These are phyloP conservation scores for Nymphalis io DNA, from an alignment of 1,140 invertebrate genomes.

Conservation along the genomic window DNA sequence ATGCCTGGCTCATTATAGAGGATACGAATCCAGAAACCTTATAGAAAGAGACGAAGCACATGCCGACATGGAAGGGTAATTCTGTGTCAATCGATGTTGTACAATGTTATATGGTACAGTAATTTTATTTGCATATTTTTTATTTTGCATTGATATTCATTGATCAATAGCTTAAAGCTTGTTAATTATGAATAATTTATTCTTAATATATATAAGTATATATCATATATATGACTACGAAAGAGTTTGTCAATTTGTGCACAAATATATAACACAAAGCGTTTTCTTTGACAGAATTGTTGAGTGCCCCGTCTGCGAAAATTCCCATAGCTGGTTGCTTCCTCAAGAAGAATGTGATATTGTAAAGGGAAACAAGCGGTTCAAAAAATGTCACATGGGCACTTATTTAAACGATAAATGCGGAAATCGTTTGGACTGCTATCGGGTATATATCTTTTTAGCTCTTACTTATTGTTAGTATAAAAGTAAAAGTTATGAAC, in stretches of 20 bases:
- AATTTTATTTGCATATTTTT: constrained; percentile 32
- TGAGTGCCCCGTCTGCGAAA: constrained; percentile 27
- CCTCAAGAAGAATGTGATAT: constrained; percentile 56
- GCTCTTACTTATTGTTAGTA: background rate
- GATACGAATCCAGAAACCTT: constrained; percentile 53
- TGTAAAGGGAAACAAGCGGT: constrained; percentile 51
- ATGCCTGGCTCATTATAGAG: constrained; percentile 60
- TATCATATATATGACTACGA: too few relatives aligned
- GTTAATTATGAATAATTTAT: too few relatives aligned
- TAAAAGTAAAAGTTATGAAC: too few relatives aligned
- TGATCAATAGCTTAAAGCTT: background rate
- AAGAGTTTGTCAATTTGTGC: background rate
- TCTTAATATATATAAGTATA: too few relatives aligned
- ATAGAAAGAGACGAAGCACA: constrained; percentile 56
- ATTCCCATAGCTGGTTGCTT: constrained; percentile 23
- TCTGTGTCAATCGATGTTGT: constrained; percentile 42
- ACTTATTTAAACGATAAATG: constrained; percentile 64
- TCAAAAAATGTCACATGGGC: constrained; percentile 57
- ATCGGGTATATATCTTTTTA: constrained; percentile 49
- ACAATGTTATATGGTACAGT: constrained; percentile 19
- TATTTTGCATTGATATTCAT: background rate
- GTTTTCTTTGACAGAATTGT: constrained; percentile 17
- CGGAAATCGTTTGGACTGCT: constrained; percentile 62
- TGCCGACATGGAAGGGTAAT: constrained; percentile 50
- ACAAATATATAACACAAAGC: background rate